Evolutionary conservation across 2,113 vertebrate genomes (phyloP).

Genomic region (Lagopus leucura): DNA sequence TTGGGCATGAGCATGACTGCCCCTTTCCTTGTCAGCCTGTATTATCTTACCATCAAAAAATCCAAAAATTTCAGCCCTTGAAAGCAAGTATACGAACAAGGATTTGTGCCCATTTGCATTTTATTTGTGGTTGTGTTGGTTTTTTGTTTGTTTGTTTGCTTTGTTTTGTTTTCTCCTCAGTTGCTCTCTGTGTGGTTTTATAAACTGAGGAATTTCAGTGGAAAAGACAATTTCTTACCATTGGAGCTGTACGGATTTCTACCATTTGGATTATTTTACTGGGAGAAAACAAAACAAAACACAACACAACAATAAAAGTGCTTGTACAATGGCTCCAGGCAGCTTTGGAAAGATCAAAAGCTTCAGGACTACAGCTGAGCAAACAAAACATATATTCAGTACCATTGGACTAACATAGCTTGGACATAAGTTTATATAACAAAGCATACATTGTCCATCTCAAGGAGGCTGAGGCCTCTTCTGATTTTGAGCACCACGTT

Average conservation of each 20-base stretch:
- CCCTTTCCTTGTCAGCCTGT: neutral
- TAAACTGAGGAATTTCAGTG: neutral
- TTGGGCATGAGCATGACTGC: neutral
- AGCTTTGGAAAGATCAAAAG: conserved; percentile 15
- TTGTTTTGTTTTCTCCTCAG: neutral
- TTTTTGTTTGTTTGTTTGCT: too few relatives aligned
- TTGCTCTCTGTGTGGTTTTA: neutral
- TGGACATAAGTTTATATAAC: neutral
- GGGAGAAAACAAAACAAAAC: neutral
- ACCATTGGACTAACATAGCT: neutral
- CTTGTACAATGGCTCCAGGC: neutral
- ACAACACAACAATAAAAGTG: neutral
- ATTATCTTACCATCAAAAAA: neutral
- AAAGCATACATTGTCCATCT: neutral
- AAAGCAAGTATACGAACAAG: neutral
- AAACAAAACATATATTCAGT: neutral
- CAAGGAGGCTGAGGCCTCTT: neutral
- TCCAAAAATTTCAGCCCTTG: neutral
- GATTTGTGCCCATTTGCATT: neutral
- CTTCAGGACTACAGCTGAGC: neutral
- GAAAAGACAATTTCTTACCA: neutral
- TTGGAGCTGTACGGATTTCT: neutral
- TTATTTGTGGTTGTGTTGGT: neutral
- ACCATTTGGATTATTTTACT: neutral
- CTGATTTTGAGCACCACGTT: neutral